Evolutionary conservation across 2,888 invertebrate species (phyloP), one percentile per base, ranked within the genome.

Genomic region (Leptura quadrifasciata): DNA sequence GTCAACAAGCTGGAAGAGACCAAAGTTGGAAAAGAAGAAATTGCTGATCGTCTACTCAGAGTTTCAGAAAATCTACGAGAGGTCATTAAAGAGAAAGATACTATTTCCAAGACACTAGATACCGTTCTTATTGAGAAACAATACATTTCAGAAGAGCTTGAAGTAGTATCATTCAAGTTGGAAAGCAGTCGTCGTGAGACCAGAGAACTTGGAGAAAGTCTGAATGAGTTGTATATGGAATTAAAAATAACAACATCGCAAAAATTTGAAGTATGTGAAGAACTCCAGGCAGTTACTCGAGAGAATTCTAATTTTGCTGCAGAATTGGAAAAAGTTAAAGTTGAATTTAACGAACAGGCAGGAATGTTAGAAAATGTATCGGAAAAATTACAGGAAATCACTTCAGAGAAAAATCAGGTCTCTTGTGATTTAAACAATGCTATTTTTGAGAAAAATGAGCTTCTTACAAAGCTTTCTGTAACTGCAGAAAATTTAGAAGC

Each of bases 401-500:
- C 47, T 15, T 47, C 15, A 47, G 55, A 55, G 18, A 55, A 20
- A 55, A 12, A 20, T 55, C 18, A 18, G 20, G 18, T 10, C 4
- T 55, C 55, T 10, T 20, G 6, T 18, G 15, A 18, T 17, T 64
- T 64, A 47, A 47, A 47, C 15, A n/a, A 47, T 47, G 15, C 15
- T 47, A 15, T 15, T 47, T 12, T 20, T 20, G 52, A 65, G 52
- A 65, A 65, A 20, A 21, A 65, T 5, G 8, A 47, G 12, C 65
- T 65, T 39, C 17, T 39, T 10, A 75, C 75, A 52, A 72, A 76
- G 15, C 61, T 72, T 15, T 74, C 75, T 20, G 67, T 64, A 39
- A 57, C 74, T 12, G 71, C 74, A 39, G 52, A 72, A 18, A 76
- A 76, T 20, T 81, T 81, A 21, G 54, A 79, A 20, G 71, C n/a